Evolutionary conservation across 2,888 invertebrate genomes (phyloP).

Genomic region (Agrochola macilenta): DNA sequence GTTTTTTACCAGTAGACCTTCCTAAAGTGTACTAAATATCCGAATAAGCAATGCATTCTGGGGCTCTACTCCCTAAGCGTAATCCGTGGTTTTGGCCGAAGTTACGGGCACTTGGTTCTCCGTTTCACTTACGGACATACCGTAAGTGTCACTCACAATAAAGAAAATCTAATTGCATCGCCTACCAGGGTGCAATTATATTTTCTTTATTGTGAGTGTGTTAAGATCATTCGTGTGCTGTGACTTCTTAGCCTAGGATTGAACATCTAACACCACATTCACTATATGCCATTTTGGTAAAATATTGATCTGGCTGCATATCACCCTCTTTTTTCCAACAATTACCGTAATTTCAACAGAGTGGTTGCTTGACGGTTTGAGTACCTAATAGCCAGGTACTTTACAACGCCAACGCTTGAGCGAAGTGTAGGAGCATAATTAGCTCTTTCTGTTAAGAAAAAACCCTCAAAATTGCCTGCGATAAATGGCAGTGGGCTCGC

Average conservation of each 20-base stretch:
- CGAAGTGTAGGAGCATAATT: constrained; percentile 29
- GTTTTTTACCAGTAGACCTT: not conserved
- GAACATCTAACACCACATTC: constrained; percentile 4
- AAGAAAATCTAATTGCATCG: too few relatives aligned
- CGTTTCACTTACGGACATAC: too few relatives aligned
- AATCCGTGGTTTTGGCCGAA: too few relatives aligned
- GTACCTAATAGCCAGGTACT: constrained; percentile 36
- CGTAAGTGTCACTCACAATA: too few relatives aligned
- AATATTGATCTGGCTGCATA: not conserved
- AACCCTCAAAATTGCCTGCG: constrained; percentile 35
- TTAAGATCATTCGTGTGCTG: too few relatives aligned
- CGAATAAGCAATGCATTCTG: not conserved
- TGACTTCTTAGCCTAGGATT: too few relatives aligned
- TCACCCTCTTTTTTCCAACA: constrained; percentile 24
- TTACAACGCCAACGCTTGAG: constrained; percentile 49
- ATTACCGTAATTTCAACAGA: constrained; percentile 41
- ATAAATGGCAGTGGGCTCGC: constrained; percentile 38
- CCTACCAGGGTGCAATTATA: not conserved
- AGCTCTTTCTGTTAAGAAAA: constrained; percentile 31
- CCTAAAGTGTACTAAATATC: not conserved
- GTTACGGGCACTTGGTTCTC: too few relatives aligned
- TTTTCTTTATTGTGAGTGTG: not conserved
- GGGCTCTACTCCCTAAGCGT: too few relatives aligned
- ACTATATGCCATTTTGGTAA: not conserved
- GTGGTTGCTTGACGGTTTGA: constrained; percentile 37